Percentiles rank a stretch among this genome's conserved stretches.
Conservation (phyloP, 2,797 vertebrate genomes). For the Pangasius djambal region DNA sequence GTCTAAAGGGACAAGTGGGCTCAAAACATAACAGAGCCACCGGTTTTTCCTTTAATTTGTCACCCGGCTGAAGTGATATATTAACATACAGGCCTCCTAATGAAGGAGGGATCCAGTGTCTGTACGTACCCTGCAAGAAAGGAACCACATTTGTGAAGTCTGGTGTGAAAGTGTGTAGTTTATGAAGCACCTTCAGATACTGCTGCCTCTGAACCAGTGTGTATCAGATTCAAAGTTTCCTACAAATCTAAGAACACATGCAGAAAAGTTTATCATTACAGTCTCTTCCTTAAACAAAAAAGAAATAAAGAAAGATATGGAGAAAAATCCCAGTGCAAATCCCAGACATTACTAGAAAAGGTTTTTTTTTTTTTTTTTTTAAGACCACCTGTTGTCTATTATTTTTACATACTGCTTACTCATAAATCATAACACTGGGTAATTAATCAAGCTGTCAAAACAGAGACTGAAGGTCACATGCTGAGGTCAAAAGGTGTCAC, state of each 20-base stretch:
- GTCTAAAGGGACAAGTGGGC: background rate
- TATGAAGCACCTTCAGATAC: background rate
- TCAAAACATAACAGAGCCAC: background rate
- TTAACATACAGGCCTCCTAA: background rate
- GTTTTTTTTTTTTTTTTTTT: conserved; percentile 65
- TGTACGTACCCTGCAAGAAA: background rate
- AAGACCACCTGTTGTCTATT: conserved; percentile 99
- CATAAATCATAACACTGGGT: conserved; percentile 99
- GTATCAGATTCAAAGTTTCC: background rate
- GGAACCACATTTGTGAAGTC: background rate
- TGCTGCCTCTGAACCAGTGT: background rate
- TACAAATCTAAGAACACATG: background rate
- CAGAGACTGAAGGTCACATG: conserved; percentile 91
- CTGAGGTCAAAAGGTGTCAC: conserved; percentile 92
- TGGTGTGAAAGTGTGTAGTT: background rate
- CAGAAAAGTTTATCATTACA: background rate
- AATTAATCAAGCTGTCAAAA: conserved; percentile 99
- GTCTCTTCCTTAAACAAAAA: background rate
- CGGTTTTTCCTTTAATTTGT: background rate
- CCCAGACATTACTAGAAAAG: conserved; percentile 68
- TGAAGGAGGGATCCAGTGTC: background rate
- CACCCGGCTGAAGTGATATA: background rate
- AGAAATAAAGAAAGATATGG: background rate
- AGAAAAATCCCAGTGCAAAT: conserved; percentile 29
- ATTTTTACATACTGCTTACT: conserved; percentile 99